phyloP scores from a whole-genome alignment of 2,888 invertebrate species.

The Amphipoea lucens region DNA sequence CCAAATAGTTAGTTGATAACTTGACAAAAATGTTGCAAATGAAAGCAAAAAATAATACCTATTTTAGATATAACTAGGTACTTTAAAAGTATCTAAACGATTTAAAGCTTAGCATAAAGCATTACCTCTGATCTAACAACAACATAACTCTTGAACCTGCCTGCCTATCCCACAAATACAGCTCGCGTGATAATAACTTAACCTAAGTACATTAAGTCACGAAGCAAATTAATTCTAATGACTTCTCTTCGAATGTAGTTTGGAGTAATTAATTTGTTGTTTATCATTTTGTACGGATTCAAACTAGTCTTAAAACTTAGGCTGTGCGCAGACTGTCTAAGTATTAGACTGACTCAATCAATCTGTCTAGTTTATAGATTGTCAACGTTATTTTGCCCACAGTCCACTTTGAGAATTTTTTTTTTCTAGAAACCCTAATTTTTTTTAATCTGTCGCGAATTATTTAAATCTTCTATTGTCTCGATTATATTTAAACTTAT shows the following conservation, averaged over 20 bases:
- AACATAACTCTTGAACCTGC: neutral
- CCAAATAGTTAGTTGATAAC: too few relatives aligned
- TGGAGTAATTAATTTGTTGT: conserved; percentile 60
- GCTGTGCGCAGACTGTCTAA: neutral
- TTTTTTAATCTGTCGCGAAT: too few relatives aligned
- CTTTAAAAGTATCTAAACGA: neutral
- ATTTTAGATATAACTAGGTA: neutral
- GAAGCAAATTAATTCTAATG: conserved; percentile 62
- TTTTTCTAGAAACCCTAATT: too few relatives aligned
- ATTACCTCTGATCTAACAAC: neutral
- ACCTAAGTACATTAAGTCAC: conserved; percentile 37
- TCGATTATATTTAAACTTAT: too few relatives aligned
- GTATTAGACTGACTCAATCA: neutral
- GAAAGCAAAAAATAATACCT: neutral
- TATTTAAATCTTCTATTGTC: too few relatives aligned
- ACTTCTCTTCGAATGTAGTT: conserved; percentile 49
- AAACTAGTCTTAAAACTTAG: conserved; percentile 17
- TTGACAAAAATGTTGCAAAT: too few relatives aligned
- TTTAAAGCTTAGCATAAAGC: neutral
- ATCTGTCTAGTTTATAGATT: too few relatives aligned
- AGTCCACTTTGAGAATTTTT: too few relatives aligned
- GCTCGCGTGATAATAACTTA: conserved; percentile 37
- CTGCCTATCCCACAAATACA: conserved; percentile 31
- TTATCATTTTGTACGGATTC: conserved; percentile 50
- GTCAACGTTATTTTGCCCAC: too few relatives aligned